Conservation (phyloP, 1,140 invertebrate species). For the Eufriesea mexicana region DNA sequence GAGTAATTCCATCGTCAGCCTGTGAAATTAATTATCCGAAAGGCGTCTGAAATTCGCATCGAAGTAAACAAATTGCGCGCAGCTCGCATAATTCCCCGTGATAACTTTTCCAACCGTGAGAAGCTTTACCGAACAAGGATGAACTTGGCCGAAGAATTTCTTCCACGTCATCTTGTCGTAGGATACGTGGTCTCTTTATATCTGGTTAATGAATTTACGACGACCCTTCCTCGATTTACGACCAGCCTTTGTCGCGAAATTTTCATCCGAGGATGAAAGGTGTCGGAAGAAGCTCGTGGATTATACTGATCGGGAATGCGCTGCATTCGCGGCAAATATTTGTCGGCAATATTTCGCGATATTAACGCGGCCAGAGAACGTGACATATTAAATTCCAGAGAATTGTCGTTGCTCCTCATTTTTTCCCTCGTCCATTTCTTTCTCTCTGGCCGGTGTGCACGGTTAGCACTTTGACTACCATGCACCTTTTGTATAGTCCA, state of each 20-base stretch:
- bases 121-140: not conserved
- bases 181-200: not conserved
- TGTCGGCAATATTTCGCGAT: not conserved
- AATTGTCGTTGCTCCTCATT: not conserved
- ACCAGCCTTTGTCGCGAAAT: not conserved
- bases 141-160: slow-evolving; percentile 41
- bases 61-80: not conserved
- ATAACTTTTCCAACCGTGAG: slow-evolving; percentile 23
- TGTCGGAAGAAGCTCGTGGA: slow-evolving; percentile 3
- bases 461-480: too few species aligned
- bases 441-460: too few species aligned
- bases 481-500: too few species aligned
- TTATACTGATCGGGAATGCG: not conserved
- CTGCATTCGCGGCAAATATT: too few species aligned
- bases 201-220: slow-evolving; percentile 38
- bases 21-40: too few species aligned
- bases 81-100: not conserved
- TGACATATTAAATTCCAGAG: not conserved
- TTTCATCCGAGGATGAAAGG: not conserved
- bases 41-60: not conserved
- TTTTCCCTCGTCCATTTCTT: not conserved
- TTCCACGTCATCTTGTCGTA: not conserved
- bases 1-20: too few species aligned
- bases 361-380: not conserved
- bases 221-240: not conserved